A percentile compares a stretch with the other conserved stretches of the same genome.
Conservation (phyloP, 2,888 invertebrate species). For the Ferdinandea cuprea region DNA sequence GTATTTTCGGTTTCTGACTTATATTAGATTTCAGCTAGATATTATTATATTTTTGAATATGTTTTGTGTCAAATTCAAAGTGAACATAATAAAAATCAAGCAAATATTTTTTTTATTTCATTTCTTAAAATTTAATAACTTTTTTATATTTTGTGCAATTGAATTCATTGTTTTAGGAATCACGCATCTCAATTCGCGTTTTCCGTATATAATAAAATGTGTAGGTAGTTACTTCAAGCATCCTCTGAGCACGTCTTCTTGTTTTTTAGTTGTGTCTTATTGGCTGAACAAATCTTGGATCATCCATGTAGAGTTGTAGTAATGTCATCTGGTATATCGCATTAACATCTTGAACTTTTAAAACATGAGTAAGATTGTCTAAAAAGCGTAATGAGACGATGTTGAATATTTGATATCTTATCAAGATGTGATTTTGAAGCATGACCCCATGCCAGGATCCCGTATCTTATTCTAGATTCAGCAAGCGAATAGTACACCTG, state of each 20-base stretch:
- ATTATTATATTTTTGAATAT: too few relatives aligned
- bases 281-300: slow-evolving; percentile 2
- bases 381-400: background rate
- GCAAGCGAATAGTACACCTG: background rate
- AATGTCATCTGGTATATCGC: slow-evolving; percentile 5
- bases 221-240: background rate
- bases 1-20: too few relatives aligned
- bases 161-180: background rate
- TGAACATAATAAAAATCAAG: slow-evolving; percentile 1
- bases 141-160: background rate
- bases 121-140: background rate
- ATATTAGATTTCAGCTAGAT: too few relatives aligned
- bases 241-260: background rate
- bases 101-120: background rate
- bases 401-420: background rate
- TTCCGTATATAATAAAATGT: background rate
- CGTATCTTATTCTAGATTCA: background rate
- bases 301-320: background rate
- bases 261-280: background rate
- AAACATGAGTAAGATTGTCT: background rate
- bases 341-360: background rate
- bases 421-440: background rate
- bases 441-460: background rate
- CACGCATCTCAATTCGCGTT: background rate
- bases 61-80: too few relatives aligned